Percentiles rank a stretch among this genome's conserved stretches.
Conservation (phyloP, 2,888 invertebrate species). For the Ornithoptera priamus region DNA sequence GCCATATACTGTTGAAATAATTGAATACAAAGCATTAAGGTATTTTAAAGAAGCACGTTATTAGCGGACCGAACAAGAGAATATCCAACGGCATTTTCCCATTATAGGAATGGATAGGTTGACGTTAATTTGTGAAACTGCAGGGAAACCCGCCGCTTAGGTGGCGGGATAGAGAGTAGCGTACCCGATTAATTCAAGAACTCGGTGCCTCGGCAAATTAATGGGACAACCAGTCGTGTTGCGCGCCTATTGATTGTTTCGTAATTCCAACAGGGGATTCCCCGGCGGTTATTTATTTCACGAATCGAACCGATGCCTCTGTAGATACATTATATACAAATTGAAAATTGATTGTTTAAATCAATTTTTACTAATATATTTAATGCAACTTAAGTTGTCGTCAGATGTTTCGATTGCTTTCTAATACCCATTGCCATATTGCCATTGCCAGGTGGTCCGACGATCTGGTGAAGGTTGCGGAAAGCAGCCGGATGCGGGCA, state of each 20-base stretch:
- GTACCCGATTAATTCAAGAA: constrained; percentile 71
- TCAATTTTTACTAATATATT: too few relatives aligned
- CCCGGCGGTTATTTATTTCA: constrained; percentile 19
- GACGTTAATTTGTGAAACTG: constrained; percentile 73
- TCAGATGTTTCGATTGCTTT: too few relatives aligned
- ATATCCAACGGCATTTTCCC: constrained; percentile 37
- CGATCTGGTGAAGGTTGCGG: too few relatives aligned
- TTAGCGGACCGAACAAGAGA: constrained; percentile 15
- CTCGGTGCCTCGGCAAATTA: constrained; percentile 62
- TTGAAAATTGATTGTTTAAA: not conserved
- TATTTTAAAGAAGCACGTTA: constrained; percentile 18
- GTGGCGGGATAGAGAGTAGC: constrained; percentile 50
- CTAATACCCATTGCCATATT: too few relatives aligned
- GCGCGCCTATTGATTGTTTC: constrained; percentile 58
- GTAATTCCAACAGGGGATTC: constrained; percentile 22
- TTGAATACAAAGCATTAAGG: not conserved
- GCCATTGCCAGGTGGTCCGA: too few relatives aligned
- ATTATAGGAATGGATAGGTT: constrained; percentile 58
- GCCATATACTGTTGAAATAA: not conserved
- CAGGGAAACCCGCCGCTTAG: constrained; percentile 67
- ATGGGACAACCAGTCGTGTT: constrained; percentile 54
- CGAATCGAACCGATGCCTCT: constrained; percentile 4
- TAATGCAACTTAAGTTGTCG: too few relatives aligned
- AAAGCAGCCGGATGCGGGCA: too few relatives aligned
- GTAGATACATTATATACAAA: constrained; percentile 14